phyloP scores from a whole-genome alignment of 1,140 invertebrate species.

The Scaptomyza graminum region DNA sequence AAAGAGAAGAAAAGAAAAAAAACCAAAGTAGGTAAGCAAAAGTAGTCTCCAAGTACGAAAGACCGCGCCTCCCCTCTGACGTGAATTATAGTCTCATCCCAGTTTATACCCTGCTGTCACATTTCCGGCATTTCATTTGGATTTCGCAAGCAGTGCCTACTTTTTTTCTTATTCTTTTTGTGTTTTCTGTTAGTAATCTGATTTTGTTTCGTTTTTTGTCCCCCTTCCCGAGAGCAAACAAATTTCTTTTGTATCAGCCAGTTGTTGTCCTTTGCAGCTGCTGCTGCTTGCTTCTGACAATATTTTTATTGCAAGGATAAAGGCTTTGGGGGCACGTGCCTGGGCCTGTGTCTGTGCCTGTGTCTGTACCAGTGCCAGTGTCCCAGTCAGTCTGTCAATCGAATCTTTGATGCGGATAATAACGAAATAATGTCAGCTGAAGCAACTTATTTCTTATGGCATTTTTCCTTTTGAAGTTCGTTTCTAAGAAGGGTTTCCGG shows the following conservation, averaged over 20 bases:
- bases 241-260: constrained; percentile 76
- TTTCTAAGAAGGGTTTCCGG: constrained; percentile 66
- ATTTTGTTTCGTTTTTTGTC: constrained; percentile 55
- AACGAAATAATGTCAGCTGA: constrained; percentile 77
- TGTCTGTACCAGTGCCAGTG: constrained; percentile 52
- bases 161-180: too few species aligned
- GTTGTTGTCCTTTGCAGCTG: constrained; percentile 43
- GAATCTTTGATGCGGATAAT: constrained; percentile 81
- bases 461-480: constrained; percentile 52
- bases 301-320: constrained; percentile 76
- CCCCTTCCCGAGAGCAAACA: constrained; percentile 54
- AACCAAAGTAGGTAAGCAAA: constrained; percentile 54
- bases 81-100: constrained; percentile 32
- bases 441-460: constrained; percentile 56
- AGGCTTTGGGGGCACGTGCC: constrained; percentile 75
- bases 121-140: constrained; percentile 79
- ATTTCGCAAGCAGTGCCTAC: constrained; percentile 53
- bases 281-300: constrained; percentile 66
- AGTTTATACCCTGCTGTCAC: constrained; percentile 59
- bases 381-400: constrained; percentile 66
- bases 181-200: constrained; percentile 36
- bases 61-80: constrained; percentile 16
- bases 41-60: constrained; percentile 16
- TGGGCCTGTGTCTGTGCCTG: constrained; percentile 48
- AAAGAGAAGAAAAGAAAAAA: constrained; percentile 17